phyloP scores from a whole-genome alignment of 2,113 vertebrate genomes.

The Poeciliopsis turrubarensis region DNA sequence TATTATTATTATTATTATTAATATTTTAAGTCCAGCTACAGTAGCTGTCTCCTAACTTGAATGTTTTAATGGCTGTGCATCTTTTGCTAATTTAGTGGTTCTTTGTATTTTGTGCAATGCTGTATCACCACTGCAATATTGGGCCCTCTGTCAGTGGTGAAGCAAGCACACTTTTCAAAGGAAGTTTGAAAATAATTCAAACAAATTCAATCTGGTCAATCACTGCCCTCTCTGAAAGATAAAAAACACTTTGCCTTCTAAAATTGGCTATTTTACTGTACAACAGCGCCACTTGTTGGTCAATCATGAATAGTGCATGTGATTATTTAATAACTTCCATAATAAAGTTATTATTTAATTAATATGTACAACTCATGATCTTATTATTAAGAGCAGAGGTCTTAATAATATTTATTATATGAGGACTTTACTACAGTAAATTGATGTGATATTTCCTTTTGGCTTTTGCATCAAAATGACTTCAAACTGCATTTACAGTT shows the following conservation, averaged over 20 bases:
- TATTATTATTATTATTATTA: too few relatives aligned
- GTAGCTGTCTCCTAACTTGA: neutral
- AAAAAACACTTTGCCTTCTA: too few relatives aligned
- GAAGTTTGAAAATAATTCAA: neutral
- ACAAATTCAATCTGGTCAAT: neutral
- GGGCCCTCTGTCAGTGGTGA: neutral
- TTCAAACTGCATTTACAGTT: neutral
- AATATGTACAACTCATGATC: neutral
- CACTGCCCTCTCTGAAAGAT: neutral
- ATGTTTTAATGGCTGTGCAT: neutral
- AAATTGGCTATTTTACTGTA: neutral
- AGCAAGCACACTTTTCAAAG: neutral
- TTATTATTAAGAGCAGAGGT: neutral
- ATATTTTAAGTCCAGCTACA: neutral
- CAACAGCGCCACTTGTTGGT: constrained; percentile 57
- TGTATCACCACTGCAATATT: neutral
- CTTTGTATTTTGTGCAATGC: neutral
- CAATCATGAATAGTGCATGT: neutral
- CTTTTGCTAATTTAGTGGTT: neutral
- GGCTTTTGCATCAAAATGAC: neutral
- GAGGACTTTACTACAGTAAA: neutral
- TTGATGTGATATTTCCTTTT: neutral
- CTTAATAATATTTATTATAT: neutral
- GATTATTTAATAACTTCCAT: too few relatives aligned
- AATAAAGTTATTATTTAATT: neutral